A percentile compares a stretch with the other conserved stretches of the same genome.
Evolutionary conservation across 2,113 vertebrate genomes (phyloP).

Genomic region (Percina caprodes): DNA sequence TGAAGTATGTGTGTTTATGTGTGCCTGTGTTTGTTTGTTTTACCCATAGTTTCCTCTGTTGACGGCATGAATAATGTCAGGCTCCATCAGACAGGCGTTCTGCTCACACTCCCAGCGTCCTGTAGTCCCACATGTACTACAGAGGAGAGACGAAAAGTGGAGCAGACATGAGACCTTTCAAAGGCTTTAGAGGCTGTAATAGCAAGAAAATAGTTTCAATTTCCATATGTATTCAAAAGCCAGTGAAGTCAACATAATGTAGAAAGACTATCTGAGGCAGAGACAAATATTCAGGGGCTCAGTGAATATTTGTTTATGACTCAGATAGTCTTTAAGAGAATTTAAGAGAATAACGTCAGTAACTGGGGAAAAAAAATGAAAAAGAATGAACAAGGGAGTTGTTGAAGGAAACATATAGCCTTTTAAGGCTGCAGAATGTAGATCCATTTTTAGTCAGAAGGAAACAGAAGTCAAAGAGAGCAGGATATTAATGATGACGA

Average conservation of each 20-base stretch:
- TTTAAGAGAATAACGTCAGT: slow-evolving; percentile 19
- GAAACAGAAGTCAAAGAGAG: slow-evolving; percentile 5
- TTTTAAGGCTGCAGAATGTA: slow-evolving; percentile 72
- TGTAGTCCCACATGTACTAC: slow-evolving; percentile 87
- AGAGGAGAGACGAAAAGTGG: neutral
- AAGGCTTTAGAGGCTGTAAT: neutral
- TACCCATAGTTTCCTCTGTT: slow-evolving; percentile 92
- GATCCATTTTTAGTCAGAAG: slow-evolving; percentile 74
- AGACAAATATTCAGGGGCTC: slow-evolving; percentile 5
- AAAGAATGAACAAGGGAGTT: slow-evolving; percentile 16
- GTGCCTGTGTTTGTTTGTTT: slow-evolving; percentile 30
- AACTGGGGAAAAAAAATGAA: slow-evolving; percentile 1
- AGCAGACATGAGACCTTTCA: slow-evolving; percentile 12
- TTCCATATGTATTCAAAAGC: neutral
- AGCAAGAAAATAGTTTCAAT: neutral
- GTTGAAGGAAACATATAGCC: slow-evolving; percentile 59
- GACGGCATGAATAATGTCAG: slow-evolving; percentile 87
- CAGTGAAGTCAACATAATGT: slow-evolving; percentile 15
- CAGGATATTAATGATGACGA: slow-evolving; percentile 61
- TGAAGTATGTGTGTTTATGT: neutral
- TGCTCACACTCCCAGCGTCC: slow-evolving; percentile 93
- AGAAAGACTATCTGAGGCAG: neutral
- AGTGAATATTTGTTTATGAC: too few species aligned
- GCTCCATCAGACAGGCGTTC: slow-evolving; percentile 90
- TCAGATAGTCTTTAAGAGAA: too few species aligned